Evolutionary conservation across 2,113 vertebrate species (phyloP), one percentile per base, ranked within the genome.

Genomic region (Thamnaconus septentrionalis): DNA sequence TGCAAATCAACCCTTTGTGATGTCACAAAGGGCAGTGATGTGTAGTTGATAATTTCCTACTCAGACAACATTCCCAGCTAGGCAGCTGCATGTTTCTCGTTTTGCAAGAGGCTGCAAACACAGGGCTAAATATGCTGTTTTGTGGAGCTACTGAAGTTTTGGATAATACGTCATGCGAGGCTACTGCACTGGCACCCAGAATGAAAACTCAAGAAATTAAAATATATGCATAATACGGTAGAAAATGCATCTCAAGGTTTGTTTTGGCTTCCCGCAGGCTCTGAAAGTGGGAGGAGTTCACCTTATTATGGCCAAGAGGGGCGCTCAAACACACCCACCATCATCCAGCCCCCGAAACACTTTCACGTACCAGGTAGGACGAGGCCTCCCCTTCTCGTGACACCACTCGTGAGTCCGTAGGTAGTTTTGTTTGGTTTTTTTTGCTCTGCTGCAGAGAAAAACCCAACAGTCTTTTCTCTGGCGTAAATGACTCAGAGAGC

Each of bases 341-440:
- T 94, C 89, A 96, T 94, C 93, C 96, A 98, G 91, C 94, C 94
- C 51, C 96, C 97, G 87, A 98, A 94, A 92, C 97, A 99, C 93
- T 99, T 99, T 92, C 97, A 99, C 93, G 94, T 99, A 85, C 97
- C 97, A 98, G 97, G 97, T 99, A 98, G 94, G 95, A 93, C 72
- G 18, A 31, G 18, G 91, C 47, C 53, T 83, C 86, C 87, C 81
- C 78, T 82, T 4, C 12, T 78, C 65, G 80, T 56, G 51, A 41
- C 78, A 47, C 10, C 11, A 5, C 6, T 69, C 47, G 67, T 48
- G 48, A 10, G 42, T 31, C 52, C 54, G 63, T 4, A n/a, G 8
- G n/a, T 7, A 45, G 44, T 5, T 45, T 45, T 45, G 5, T 45
- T 45, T 5, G 5, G 12, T 41, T 42, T 47, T 57, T 54, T 62